Evolutionary conservation across 1,140 invertebrate genomes (phyloP), one percentile per base, ranked within the genome.

Genomic region (Drosophila eugracilis): DNA sequence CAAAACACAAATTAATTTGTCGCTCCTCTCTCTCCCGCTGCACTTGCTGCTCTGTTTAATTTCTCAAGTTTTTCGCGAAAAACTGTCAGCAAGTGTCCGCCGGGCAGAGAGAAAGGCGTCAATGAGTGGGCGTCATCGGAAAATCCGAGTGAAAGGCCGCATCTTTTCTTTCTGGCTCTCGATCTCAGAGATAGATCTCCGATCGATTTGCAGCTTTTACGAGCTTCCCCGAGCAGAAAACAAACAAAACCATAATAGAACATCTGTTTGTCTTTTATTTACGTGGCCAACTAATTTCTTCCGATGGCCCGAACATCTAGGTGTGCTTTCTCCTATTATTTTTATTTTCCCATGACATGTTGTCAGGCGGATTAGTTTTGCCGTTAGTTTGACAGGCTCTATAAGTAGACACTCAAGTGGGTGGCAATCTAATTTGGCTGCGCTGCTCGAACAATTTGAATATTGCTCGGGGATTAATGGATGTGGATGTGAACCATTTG

Each of bases 1-100:
- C 76, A 81, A 86, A 86, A 58, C 73, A 48, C 45, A 85, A 86
- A 86, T 85, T 86, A 86, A 78, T 72, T 39, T 50, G 14, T 21
- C 34, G 28, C 28, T 36, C 48, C 39, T 45, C 45, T 67, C 24
- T 10, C 45, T 67, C 24, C 7, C 22, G 17, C 70, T 73, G 65
- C 47, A 59, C 41, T 73, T 45, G 39, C 26, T 53, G 63, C 26
- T 72, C 39, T 73, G 45, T 50, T 72, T 67, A 66, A 52, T 67
- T 32, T 66, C 60, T 26, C 63, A 41, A 17, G 21, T 32, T 52
- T 69, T 9, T 53, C 7, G 22, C 28, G 36, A 36, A 69, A 42
- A 67, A 63, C 26, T 63, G 57, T 62, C 59, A 44, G 26, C 59
- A 19, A 42, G 17, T 36, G 63, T 66, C 28, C 63, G 42, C 47